Conservation (phyloP, 2,888 invertebrate genomes). For the Cordylochernes scorpioides region DNA sequence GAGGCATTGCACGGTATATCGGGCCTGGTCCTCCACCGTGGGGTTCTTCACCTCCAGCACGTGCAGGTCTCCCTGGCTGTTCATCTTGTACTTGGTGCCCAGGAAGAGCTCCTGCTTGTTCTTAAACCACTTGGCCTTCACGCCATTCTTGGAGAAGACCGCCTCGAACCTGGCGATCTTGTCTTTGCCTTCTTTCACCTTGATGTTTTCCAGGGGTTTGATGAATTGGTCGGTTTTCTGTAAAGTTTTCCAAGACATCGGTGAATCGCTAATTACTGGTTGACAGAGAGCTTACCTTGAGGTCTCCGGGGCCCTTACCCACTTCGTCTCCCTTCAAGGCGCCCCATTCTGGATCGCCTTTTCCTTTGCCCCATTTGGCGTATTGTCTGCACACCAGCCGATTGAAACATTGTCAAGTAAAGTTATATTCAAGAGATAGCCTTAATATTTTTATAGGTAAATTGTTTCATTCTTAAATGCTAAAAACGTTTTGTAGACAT, state of each 20-base stretch:
- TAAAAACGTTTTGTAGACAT: no score
- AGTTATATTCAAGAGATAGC: no score
- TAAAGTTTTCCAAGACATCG: constrained; percentile 14
- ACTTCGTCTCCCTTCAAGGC: constrained; percentile 78
- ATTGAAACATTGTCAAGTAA: background rate
- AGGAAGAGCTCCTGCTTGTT: constrained; percentile 62
- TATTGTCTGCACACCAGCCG: constrained; percentile 34
- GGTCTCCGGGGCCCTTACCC: constrained; percentile 13
- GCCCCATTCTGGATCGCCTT: constrained; percentile 62
- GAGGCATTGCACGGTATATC: constrained; percentile 80
- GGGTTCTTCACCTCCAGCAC: constrained; percentile 64
- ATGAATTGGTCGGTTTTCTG: constrained; percentile 82
- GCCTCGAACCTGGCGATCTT: constrained; percentile 79
- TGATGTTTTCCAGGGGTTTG: constrained; percentile 75
- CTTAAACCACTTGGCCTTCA: constrained; percentile 37
- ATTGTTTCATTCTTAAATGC: no score
- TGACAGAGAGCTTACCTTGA: constrained; percentile 8
- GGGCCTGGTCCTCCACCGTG: constrained; percentile 85
- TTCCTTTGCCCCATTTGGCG: constrained; percentile 69
- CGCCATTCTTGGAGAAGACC: constrained; percentile 63
- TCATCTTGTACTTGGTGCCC: constrained; percentile 85
- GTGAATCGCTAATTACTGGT: background rate
- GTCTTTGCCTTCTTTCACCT: constrained; percentile 81
- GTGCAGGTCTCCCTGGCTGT: constrained; percentile 67
- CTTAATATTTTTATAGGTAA: background rate